phyloP scores from a whole-genome alignment of 2,888 invertebrate species.

The Branchipolynoe longqiensis region DNA sequence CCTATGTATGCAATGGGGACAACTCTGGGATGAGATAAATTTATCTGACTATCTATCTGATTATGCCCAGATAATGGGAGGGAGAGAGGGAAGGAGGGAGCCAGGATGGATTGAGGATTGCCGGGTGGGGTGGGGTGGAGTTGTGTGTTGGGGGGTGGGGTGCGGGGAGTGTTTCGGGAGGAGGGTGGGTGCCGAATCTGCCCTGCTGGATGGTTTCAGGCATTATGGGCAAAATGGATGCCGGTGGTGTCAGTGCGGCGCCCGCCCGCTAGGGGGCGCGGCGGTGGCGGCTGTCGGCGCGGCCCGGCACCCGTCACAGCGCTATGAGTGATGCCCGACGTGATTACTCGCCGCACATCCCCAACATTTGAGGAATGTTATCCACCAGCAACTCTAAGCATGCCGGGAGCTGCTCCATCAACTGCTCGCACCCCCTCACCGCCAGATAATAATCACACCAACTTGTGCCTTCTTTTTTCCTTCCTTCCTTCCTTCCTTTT shows the following conservation, averaged over 20 bases:
- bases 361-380: slow-evolving; percentile 55
- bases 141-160: too few species aligned
- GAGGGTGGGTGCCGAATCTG: slow-evolving; percentile 31
- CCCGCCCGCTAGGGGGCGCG: too few species aligned
- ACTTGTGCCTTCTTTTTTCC: too few species aligned
- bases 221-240: slow-evolving; percentile 50
- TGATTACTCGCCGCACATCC: slow-evolving; percentile 48
- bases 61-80: slow-evolving; percentile 51
- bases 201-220: slow-evolving; percentile 22
- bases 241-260: slow-evolving; percentile 37
- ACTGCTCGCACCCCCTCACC: too few species aligned
- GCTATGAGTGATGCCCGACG: slow-evolving; percentile 35
- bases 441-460: too few species aligned
- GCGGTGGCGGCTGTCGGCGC: background rate
- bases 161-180: too few species aligned
- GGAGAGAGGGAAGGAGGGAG: too few species aligned
- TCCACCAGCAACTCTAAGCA: slow-evolving; percentile 21
- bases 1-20: slow-evolving; percentile 42
- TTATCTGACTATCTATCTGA: slow-evolving; percentile 50
- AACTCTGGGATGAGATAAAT: slow-evolving; percentile 33
- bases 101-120: too few species aligned
- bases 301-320: slow-evolving; percentile 3
- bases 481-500: background rate
- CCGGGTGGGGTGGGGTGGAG: too few species aligned
- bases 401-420: slow-evolving; percentile 11